phyloP scores from a whole-genome alignment of 2,113 vertebrate genomes.

The Cnemophilus loriae region DNA sequence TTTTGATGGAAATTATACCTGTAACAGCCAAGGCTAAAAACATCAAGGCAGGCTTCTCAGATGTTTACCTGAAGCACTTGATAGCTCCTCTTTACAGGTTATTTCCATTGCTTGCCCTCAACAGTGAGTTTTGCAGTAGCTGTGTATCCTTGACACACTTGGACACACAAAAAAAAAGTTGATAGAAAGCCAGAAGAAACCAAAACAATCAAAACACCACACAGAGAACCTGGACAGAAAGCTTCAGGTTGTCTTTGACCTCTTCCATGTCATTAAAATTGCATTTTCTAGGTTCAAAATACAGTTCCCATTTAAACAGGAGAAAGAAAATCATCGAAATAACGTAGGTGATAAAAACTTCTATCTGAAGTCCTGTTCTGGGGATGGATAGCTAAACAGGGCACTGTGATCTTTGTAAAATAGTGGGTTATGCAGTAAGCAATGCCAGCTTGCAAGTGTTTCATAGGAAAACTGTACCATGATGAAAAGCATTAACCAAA shows the following conservation, averaged over 20 bases:
- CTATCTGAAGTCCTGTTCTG: background rate
- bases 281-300: background rate
- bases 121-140: background rate
- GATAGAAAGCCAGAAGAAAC: background rate
- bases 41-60: background rate
- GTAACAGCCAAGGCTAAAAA: background rate
- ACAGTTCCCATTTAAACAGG: background rate
- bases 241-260: background rate
- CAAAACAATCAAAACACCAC: background rate
- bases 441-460: background rate
- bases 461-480: background rate
- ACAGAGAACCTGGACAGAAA: background rate
- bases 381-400: background rate
- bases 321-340: background rate
- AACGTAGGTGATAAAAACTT: background rate
- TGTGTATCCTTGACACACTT: background rate
- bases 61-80: background rate
- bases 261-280: background rate
- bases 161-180: background rate
- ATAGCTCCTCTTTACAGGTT: background rate
- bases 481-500: background rate
- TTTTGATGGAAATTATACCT: background rate
- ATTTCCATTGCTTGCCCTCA: background rate
- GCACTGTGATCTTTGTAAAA: background rate
- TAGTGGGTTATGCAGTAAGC: rapidly evolving